phyloP scores from a whole-genome alignment of 2,888 invertebrate genomes.

The Hemicrepidius hirtus region DNA sequence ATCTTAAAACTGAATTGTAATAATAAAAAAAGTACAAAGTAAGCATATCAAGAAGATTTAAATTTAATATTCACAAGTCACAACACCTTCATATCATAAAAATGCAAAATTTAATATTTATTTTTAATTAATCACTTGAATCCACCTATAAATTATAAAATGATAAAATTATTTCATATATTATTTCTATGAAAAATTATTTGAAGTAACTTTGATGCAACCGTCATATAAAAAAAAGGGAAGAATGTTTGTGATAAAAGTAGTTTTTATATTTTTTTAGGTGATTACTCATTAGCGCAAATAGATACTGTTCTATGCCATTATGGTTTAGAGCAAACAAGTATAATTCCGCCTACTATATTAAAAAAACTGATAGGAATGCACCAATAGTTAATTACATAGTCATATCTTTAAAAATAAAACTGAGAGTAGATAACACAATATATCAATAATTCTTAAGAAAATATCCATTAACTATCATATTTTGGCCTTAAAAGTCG shows the following conservation, averaged over 20 bases:
- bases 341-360: too few species aligned
- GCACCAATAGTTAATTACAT: constrained; percentile 5
- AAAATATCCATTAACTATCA: constrained; percentile 30
- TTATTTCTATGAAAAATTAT: too few species aligned
- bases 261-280: too few species aligned
- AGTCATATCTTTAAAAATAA: not conserved
- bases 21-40: constrained; percentile 22
- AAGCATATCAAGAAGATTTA: constrained; percentile 8
- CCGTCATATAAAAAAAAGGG: too few species aligned
- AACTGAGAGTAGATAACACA: constrained; percentile 9
- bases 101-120: constrained; percentile 3
- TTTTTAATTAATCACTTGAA: not conserved
- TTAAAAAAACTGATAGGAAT: too few species aligned
- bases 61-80: constrained; percentile 23
- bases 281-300: too few species aligned
- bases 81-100: not conserved
- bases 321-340: too few species aligned
- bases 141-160: too few species aligned
- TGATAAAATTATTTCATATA: too few species aligned
- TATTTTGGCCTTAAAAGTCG: constrained; percentile 70
- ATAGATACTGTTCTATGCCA: too few species aligned
- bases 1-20: constrained; percentile 9
- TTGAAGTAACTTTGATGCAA: too few species aligned
- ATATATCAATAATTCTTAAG: constrained; percentile 10
- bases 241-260: too few species aligned